Evolutionary conservation across 2,888 invertebrate species (phyloP).

Genomic region (Pterostichus madidus): DNA sequence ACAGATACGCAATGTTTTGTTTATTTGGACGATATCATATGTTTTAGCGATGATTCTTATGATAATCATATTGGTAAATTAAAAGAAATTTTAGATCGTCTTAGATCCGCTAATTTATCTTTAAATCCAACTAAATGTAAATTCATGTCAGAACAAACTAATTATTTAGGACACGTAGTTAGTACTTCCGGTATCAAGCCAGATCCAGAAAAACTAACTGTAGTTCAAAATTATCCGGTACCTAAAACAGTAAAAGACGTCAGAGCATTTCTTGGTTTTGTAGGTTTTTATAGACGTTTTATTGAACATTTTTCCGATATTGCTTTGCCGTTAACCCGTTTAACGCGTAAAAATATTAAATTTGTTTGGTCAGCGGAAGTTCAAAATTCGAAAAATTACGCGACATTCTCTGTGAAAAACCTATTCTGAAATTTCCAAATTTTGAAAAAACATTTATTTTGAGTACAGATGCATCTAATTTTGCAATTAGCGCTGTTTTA

Average conservation of each 20-base stretch:
- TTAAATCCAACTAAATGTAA: constrained; percentile 69
- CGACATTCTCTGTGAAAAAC: constrained; percentile 9
- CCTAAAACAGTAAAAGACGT: too few species aligned
- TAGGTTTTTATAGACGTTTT: too few species aligned
- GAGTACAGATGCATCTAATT: too few species aligned
- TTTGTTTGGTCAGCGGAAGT: neutral
- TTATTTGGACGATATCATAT: constrained; percentile 69
- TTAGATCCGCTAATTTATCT: constrained; percentile 67
- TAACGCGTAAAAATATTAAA: neutral
- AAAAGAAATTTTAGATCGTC: constrained; percentile 67
- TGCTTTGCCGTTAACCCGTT: neutral
- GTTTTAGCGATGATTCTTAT: constrained; percentile 60
- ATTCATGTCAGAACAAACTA: constrained; percentile 67
- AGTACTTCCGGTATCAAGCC: too few species aligned
- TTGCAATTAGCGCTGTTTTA: too few species aligned
- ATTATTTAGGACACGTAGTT: constrained; percentile 63
- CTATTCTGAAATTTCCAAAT: neutral
- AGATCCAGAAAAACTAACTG: too few species aligned
- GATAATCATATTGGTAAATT: constrained; percentile 67
- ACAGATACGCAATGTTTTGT: constrained; percentile 67
- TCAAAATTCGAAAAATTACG: neutral
- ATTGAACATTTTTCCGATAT: too few species aligned
- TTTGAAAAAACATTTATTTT: neutral
- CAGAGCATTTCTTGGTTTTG: too few species aligned
- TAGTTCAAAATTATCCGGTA: too few species aligned